phyloP scores from a whole-genome alignment of 2,113 vertebrate genomes.

The Phocoena sinus region DNA sequence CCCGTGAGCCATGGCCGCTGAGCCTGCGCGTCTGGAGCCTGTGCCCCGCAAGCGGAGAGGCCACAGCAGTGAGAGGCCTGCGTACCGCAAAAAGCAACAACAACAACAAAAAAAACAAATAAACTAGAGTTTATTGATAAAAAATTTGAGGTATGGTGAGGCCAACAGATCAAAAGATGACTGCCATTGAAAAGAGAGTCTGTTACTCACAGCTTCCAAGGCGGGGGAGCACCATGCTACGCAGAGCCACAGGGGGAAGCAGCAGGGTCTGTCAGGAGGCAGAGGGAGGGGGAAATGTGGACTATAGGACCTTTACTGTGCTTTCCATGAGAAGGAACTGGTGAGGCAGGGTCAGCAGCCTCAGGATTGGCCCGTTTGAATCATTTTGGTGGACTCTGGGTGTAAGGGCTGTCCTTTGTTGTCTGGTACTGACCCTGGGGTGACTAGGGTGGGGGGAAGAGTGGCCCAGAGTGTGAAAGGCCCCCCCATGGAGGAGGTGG shows the following conservation, averaged over 20 bases:
- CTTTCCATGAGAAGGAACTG: background rate
- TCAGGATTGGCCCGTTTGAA: too few species aligned
- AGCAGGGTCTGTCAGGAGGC: background rate
- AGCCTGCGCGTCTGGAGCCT: too few species aligned
- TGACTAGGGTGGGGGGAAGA: background rate
- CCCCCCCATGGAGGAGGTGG: background rate
- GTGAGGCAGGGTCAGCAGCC: background rate
- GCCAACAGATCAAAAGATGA: background rate
- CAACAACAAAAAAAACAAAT: too few species aligned
- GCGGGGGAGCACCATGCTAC: rapidly evolving
- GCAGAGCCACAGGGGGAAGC: rapidly evolving
- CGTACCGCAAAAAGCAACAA: too few species aligned
- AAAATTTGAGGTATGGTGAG: background rate
- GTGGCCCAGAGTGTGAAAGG: background rate
- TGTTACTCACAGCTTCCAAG: background rate
- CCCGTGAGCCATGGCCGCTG: too few species aligned
- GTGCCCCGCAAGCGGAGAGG: too few species aligned
- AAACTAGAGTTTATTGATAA: background rate
- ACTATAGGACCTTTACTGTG: background rate
- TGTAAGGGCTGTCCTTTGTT: background rate
- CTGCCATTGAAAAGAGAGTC: background rate
- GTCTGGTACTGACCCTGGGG: rapidly evolving
- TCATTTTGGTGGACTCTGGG: background rate
- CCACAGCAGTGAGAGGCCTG: too few species aligned
- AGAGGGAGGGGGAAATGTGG: rapidly evolving